These are phyloP conservation scores for Pemphigus obesinymphae DNA, from an alignment of 1,140 invertebrate species.

Conservation along the genomic window DNA sequence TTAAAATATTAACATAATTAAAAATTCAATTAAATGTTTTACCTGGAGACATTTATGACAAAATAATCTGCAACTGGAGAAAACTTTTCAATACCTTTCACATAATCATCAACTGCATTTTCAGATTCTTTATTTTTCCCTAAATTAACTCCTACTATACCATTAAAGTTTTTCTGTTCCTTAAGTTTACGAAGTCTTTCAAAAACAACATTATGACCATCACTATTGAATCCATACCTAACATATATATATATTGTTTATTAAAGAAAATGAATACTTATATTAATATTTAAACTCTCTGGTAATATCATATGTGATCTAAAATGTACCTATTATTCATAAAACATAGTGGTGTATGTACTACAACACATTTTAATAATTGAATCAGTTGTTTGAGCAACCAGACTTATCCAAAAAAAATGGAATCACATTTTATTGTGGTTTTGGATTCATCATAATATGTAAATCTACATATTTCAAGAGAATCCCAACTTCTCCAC, in stretches of 20 bases:
- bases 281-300: background rate
- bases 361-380: too few relatives aligned
- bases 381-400: too few relatives aligned
- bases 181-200: constrained; percentile 58
- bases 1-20: background rate
- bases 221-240: constrained; percentile 91
- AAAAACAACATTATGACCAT: constrained; percentile 74
- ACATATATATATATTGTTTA: constrained; percentile 28
- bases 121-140: constrained; percentile 88
- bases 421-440: too few relatives aligned
- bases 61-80: constrained; percentile 76
- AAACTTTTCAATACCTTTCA: constrained; percentile 70
- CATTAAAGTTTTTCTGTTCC: constrained; percentile 47
- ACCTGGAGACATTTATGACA: constrained; percentile 83
- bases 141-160: constrained; percentile 82
- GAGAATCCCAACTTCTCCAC: too few relatives aligned
- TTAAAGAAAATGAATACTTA: constrained; percentile 25
- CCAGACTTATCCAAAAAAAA: too few relatives aligned
- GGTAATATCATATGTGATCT: too few relatives aligned
- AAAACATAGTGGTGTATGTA: too few relatives aligned
- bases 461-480: too few relatives aligned
- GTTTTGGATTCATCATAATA: too few relatives aligned
- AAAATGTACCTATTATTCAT: too few relatives aligned
- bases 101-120: constrained; percentile 76
- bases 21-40: constrained; percentile 33